Base-by-base conservation (phyloP, 2,888 invertebrate genomes). In the Dione juno region DNA sequence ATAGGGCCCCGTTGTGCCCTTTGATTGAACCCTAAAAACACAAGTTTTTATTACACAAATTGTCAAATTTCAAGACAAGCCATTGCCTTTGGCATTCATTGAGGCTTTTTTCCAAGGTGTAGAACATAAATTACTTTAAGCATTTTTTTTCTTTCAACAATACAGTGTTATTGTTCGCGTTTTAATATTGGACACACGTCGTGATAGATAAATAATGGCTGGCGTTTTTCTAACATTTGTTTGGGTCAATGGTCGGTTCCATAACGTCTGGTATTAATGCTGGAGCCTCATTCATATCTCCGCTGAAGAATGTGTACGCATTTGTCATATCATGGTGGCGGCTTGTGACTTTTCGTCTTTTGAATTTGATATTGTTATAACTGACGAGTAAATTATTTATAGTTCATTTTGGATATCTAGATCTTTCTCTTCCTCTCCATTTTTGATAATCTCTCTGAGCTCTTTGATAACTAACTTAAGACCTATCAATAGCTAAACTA, bases 121-220 rank as follows among this genome's bases (percentile, higher is more conserved):
- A 63, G 75, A 83, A 84, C 86, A 87, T 88, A 88, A 85, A 87
- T 87, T 86, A 83, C 82, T 83, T 83, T 83, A 82, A 81, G 79
- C 80, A 69, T 83, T 85, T 83, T 85, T 83, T 80, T 84, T 84
- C 86, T 86, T 83, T 83, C 83, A 85, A 90, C 90, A 91, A 90
- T 85, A 83, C 84, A 84, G 83, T 84, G 83, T 86, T 85, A 88
- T 89, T 92, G 90, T 92, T 84, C 83, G 89, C 91, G 91, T 90
- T 92, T 90, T 91, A 91, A 92, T 90, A 89, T 80, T 77, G 84
- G 84, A 88, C 86, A 87, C 84, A 88, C 86, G 89, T 87, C 81
- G 83, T 84, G 82, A 84, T 86, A 88, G 88, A 91, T 90, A 90
- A 91, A 91, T 90, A 90, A 90, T 84, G 83, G 80, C 81, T 75